Conservation (phyloP, 1,140 invertebrate genomes). For the Drosophila arizonae region DNA sequence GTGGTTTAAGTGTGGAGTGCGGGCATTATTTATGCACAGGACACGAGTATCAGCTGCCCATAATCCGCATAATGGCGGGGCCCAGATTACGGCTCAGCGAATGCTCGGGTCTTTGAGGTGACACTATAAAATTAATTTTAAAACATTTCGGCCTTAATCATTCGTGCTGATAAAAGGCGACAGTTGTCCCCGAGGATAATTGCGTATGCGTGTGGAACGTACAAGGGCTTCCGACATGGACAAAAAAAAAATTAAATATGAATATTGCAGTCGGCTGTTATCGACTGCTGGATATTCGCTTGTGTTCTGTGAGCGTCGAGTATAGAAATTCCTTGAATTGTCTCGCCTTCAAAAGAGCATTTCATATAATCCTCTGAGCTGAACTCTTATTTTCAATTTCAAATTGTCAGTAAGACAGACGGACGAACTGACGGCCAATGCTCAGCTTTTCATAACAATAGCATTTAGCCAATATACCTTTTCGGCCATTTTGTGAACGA, state of each 20-base stretch:
- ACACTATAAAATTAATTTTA: conserved; percentile 78
- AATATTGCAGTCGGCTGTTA: background rate
- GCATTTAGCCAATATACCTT: background rate
- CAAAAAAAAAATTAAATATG: background rate
- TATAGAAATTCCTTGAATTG: background rate
- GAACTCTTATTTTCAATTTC: too few relatives aligned
- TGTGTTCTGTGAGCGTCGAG: too few relatives aligned
- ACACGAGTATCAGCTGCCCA: conserved; percentile 33
- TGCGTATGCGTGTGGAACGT: conserved; percentile 67
- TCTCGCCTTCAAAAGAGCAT: background rate
- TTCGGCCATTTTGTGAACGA: background rate
- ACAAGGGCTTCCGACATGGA: conserved; percentile 10
- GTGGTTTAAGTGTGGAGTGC: conserved; percentile 28
- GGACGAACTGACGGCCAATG: too few relatives aligned
- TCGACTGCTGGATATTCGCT: background rate
- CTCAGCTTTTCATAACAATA: background rate
- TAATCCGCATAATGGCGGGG: conserved; percentile 55
- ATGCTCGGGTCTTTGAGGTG: conserved; percentile 23
- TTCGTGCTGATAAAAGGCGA: conserved; percentile 75
- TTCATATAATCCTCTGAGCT: too few relatives aligned
- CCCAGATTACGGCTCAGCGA: conserved; percentile 47
- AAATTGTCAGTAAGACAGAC: background rate
- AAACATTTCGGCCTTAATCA: conserved; percentile 74
- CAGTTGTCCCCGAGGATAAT: conserved; percentile 76
- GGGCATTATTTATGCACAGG: conserved; percentile 47